These are phyloP conservation scores for Drosophila tristis DNA, from an alignment of 1,140 invertebrate genomes.

Conservation along the genomic window DNA sequence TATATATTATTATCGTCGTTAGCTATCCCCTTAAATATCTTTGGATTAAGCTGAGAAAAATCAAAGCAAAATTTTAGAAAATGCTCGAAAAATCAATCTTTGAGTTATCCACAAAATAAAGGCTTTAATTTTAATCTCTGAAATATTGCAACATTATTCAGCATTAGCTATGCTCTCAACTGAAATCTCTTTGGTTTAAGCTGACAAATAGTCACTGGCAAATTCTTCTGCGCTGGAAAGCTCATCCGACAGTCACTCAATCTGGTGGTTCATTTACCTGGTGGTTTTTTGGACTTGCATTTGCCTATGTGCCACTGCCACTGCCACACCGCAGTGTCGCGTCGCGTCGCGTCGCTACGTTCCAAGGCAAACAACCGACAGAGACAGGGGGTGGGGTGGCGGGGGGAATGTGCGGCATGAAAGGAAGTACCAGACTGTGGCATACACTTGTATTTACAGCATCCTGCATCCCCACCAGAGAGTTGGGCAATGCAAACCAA, in stretches of 20 bases:
- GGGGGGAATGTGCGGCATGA: too few relatives aligned
- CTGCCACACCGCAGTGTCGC: constrained; percentile 27
- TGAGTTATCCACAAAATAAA: too few relatives aligned
- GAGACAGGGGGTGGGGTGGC: background rate
- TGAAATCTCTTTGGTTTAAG: too few relatives aligned
- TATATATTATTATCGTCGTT: too few relatives aligned
- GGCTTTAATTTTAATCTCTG: too few relatives aligned
- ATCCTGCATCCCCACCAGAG: background rate
- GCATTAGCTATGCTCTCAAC: too few relatives aligned
- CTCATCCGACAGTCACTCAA: constrained; percentile 9
- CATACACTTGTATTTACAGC: constrained; percentile 11
- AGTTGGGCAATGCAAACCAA: constrained; percentile 8
- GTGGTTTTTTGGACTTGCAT: constrained; percentile 34
- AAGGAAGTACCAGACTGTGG: constrained; percentile 1
- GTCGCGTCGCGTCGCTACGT: constrained; percentile 14
- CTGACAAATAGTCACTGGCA: too few relatives aligned
- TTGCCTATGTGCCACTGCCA: constrained; percentile 37
- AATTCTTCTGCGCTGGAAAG: background rate
- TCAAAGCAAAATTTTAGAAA: too few relatives aligned
- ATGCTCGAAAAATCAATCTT: too few relatives aligned
- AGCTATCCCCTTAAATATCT: too few relatives aligned
- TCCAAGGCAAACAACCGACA: constrained; percentile 55
- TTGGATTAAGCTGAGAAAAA: too few relatives aligned
- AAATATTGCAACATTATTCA: background rate
- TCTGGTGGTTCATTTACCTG: constrained; percentile 2